phyloP scores from a whole-genome alignment of 2,888 invertebrate genomes.

The Crossocerus cetratus region DNA sequence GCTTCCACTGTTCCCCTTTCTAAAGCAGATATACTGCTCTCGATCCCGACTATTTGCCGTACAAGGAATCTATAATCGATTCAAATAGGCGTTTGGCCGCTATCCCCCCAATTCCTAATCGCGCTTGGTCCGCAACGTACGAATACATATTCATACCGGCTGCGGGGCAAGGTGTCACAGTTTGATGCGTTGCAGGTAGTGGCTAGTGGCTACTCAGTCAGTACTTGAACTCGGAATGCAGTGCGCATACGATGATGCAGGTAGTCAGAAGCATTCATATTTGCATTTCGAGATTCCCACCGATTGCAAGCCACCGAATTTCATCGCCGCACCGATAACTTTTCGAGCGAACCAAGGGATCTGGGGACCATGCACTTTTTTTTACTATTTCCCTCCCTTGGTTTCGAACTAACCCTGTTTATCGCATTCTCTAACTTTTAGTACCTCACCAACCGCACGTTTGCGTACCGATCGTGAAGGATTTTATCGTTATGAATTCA shows the following conservation, averaged over 20 bases:
- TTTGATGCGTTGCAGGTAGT: too few species aligned
- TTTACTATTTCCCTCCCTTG: too few species aligned
- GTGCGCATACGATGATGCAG: constrained; percentile 6
- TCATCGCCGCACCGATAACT: constrained; percentile 11
- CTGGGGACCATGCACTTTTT: too few species aligned
- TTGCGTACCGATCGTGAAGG: constrained; percentile 61
- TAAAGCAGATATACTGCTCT: too few species aligned
- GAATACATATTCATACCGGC: neutral
- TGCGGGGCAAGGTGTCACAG: neutral
- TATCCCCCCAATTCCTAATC: neutral
- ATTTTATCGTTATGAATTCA: constrained; percentile 74
- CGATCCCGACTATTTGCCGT: too few species aligned
- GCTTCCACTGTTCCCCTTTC: too few species aligned
- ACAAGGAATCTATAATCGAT: too few species aligned
- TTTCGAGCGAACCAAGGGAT: too few species aligned
- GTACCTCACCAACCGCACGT: neutral
- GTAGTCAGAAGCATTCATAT: neutral
- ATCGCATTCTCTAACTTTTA: too few species aligned
- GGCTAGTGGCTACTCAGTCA: constrained; percentile 53
- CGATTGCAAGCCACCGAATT: constrained; percentile 48
- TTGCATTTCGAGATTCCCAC: constrained; percentile 39
- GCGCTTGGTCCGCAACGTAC: neutral
- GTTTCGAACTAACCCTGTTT: too few species aligned
- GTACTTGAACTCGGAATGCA: constrained; percentile 41
- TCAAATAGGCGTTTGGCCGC: too few species aligned